phyloP scores from a whole-genome alignment of 2,797 vertebrate genomes.

The Lithobates sylvaticus region DNA sequence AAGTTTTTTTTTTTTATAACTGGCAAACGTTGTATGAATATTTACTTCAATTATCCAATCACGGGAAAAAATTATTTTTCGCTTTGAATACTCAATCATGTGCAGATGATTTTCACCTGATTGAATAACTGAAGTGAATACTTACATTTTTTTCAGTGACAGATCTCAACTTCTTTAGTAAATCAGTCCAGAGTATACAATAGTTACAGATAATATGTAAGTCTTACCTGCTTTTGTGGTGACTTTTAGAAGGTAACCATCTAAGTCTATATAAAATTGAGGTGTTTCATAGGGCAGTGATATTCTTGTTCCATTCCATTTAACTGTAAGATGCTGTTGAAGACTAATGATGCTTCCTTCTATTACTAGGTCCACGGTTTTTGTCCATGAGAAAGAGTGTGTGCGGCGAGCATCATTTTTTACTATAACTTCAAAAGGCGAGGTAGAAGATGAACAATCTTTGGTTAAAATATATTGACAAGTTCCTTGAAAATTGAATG shows the following conservation, averaged over 20 bases:
- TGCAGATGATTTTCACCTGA: too few species aligned
- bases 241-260: conserved; percentile 96
- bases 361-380: conserved; percentile 90
- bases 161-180: too few species aligned
- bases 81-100: too few species aligned
- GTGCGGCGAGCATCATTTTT: conserved; percentile 94
- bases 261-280: conserved; percentile 90
- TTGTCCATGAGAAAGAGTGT: conserved; percentile 97
- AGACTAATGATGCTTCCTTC: conserved; percentile 85
- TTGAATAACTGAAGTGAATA: too few species aligned
- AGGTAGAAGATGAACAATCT: conserved; percentile 87
- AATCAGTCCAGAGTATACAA: not conserved
- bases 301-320: conserved; percentile 91
- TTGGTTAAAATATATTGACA: conserved; percentile 96
- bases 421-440: conserved; percentile 93
- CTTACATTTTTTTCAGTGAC: too few species aligned
- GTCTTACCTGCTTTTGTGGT: conserved; percentile 89
- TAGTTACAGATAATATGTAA: not conserved
- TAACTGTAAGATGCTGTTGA: conserved; percentile 94
- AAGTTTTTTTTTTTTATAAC: too few species aligned
- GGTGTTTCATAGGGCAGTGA: conserved; percentile 90
- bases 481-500: conserved; percentile 99
- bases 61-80: too few species aligned
- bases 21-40: too few species aligned
- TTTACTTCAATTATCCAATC: too few species aligned